Percentiles rank a stretch among this genome's conserved stretches.
Evolutionary conservation across 2,113 vertebrate species (phyloP).

Genomic region (Corynorhinus townsendii): DNA sequence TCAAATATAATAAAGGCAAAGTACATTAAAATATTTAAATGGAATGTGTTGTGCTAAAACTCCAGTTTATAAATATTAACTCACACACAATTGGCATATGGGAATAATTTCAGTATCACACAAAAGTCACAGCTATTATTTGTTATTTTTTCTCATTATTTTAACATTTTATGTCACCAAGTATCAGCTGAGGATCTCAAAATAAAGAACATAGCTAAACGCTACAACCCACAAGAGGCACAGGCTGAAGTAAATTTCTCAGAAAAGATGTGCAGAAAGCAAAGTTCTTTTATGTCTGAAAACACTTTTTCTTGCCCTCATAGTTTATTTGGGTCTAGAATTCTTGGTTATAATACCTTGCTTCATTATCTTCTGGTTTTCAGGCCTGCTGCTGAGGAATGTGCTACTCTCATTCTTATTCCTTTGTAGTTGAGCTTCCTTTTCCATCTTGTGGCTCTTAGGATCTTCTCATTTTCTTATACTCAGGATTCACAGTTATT

Average conservation of each 20-base stretch:
- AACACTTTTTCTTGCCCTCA: neutral
- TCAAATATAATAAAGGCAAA: neutral
- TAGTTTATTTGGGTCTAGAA: neutral
- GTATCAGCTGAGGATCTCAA: too few species aligned
- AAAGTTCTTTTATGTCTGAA: neutral
- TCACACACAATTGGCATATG: too few species aligned
- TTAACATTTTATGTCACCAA: too few species aligned
- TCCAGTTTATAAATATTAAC: too few species aligned
- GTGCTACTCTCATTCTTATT: neutral
- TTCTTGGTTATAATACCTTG: neutral
- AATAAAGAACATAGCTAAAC: too few species aligned
- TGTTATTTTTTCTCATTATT: too few species aligned
- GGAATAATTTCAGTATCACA: too few species aligned
- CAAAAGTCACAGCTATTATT: too few species aligned
- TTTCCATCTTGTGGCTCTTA: neutral
- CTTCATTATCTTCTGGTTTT: neutral
- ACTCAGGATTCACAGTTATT: neutral
- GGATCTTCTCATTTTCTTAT: neutral
- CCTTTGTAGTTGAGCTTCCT: neutral
- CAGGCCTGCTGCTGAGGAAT: neutral
- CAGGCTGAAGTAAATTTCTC: neutral
- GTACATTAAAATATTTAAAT: neutral
- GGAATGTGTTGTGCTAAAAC: neutral
- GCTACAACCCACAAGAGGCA: too few species aligned
- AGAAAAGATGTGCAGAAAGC: neutral